Evolutionary conservation across 2,797 vertebrate species (phyloP).

Genomic region (Meda fulgida): DNA sequence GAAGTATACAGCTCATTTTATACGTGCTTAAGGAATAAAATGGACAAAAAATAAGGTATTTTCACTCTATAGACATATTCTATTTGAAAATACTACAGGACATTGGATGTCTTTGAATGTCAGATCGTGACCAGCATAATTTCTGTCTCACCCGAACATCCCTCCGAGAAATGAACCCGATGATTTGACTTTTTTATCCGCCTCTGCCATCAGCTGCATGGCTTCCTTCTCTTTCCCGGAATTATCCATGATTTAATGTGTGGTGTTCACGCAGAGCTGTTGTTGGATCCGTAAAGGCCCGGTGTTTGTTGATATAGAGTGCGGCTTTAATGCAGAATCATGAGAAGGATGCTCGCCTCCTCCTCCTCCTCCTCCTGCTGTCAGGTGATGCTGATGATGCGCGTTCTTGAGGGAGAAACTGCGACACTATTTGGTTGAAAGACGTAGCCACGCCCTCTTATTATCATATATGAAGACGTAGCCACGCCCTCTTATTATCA

Average conservation of each 20-base stretch:
- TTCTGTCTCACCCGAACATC: conserved; percentile 90
- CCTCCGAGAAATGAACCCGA: conserved; percentile 95
- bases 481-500: neutral
- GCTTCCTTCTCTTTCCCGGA: conserved; percentile 95
- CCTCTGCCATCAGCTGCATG: conserved; percentile 95
- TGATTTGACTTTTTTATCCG: conserved; percentile 94
- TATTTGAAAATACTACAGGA: neutral
- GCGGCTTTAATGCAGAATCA: conserved; percentile 41
- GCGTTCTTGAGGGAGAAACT: neutral
- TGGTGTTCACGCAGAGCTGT: neutral
- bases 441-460: neutral
- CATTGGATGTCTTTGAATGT: conserved; percentile 44
- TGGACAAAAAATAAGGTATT: neutral
- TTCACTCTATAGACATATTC: neutral
- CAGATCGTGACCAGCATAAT: conserved; percentile 40
- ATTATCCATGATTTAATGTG: conserved; percentile 84
- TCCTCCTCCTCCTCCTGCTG: conserved; percentile 14
- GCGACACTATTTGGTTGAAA: conserved; percentile 9
- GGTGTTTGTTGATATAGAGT: conserved; percentile 26
- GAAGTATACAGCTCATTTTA: neutral
- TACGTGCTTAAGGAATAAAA: neutral
- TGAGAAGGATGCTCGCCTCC: conserved; percentile 42
- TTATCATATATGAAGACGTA: neutral
- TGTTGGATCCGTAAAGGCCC: conserved; percentile 3
- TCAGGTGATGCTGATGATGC: conserved; percentile 54